phyloP scores from a whole-genome alignment of 2,113 vertebrate species.

The Bubo scandiacus region DNA sequence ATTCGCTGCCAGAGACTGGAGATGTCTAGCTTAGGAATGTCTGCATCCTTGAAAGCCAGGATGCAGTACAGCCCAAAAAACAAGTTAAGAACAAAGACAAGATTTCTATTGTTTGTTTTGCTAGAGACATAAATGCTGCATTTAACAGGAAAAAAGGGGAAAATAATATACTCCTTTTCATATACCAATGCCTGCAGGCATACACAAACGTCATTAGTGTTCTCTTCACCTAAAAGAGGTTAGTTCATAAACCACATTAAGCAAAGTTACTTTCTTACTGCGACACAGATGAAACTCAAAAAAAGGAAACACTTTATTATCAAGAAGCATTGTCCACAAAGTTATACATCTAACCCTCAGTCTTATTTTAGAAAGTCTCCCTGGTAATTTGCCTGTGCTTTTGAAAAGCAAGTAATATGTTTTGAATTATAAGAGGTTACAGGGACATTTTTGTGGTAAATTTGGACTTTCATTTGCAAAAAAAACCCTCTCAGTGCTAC shows the following conservation, averaged over 20 bases:
- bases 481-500: conserved; percentile 15
- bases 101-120: conserved; percentile 11
- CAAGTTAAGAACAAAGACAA: neutral
- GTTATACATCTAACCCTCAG: conserved; percentile 66
- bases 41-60: conserved; percentile 45
- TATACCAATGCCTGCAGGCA: neutral
- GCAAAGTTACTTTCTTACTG: neutral
- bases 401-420: conserved; percentile 82
- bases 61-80: neutral
- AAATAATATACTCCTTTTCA: neutral
- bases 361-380: conserved; percentile 79
- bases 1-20: conserved; percentile 32
- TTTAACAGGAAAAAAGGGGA: neutral
- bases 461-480: conserved; percentile 78
- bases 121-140: neutral
- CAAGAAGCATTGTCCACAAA: conserved; percentile 60
- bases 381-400: conserved; percentile 77
- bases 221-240: neutral
- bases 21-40: conserved; percentile 49
- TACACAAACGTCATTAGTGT: rapidly evolving
- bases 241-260: neutral
- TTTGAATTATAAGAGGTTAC: conserved; percentile 86
- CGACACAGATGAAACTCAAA: neutral
- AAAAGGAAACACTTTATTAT: conserved; percentile 45
- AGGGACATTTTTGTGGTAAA: conserved; percentile 88